Evolutionary conservation across 2,888 invertebrate genomes (phyloP), one percentile per base, ranked within the genome.

Genomic region (Rotaria macrura): DNA sequence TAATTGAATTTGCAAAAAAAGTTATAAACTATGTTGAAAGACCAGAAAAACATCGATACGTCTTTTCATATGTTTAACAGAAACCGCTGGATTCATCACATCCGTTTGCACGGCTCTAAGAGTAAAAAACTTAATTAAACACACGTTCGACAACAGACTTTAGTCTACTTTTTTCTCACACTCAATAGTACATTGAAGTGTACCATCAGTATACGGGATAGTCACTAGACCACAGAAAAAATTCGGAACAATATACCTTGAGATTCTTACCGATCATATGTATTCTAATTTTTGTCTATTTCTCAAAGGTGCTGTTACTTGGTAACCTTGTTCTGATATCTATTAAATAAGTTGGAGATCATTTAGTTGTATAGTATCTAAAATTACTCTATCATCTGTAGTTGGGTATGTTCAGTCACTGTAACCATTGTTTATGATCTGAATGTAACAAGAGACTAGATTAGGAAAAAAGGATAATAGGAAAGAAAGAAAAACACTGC

Each of bases 321-420:
- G 86, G 84, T 89, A 88, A 23, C 88, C 89, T 72, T 88, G 87
- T 34, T 87, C 87, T 23, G 89, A 85, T 10, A 89, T 88, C 85
- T 89, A 89, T 20, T 88, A 85, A 34, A 89, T 88, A 84, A 89
- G 86, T 83, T 88, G 88, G 47, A 88, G 86, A 6, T 89, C 90
- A 17, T 89, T 88, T 0, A 54, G 54, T 29, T 89, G 89, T 9
- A 89, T 89, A 14, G 89, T 89, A 52, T 89, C 90, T 52, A 89
- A 86, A 34, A 89, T 87, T 9, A 88, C 88, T n/a, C 89, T 87
- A 87, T 89, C 89, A 89, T 89, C 89, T 47, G 47, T 47, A 47
- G 9, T 29, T 84, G 55, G 14, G 14, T 29, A 38, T 23, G 5
- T 29, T 43, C 38, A 25, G 38, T 10, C 12, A 52, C 49, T n/a